Evolutionary conservation across 2,888 invertebrate genomes (phyloP), one percentile per base, ranked within the genome.

Genomic region (Apotomis capreana): DNA sequence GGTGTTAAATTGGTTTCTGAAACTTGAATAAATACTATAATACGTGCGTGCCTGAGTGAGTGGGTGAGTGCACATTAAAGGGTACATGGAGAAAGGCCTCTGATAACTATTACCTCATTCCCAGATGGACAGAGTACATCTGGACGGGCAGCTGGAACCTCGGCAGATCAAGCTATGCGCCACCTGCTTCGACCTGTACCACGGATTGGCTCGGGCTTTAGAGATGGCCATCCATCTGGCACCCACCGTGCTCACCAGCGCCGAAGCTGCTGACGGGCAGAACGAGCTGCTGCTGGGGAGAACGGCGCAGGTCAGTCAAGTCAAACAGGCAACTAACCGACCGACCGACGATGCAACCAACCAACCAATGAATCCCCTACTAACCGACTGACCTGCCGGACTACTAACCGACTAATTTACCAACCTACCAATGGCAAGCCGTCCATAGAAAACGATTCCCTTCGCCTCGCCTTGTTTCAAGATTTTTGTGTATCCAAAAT

Each of bases 101-200:
- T 26, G 2, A 26, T 26, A 26, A 15, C 15, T 5, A 37, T 15
- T 5, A 5, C 13, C 44, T 13, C 1, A n/a, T 3, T 52, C 4
- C 4, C 76, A 92, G 92, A 92, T 93, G 90, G 92, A 92, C 68
- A 83, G 90, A 69, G 85, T 92, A 0, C 78, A 78, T 68, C 74
- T 88, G 4, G 92, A 93, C 70, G 80, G 90, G 0, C 88, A 90
- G 2, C 94, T 97, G 3, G 97, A 97, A 78, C 95, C 96, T 0
- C 94, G 96, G 8, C 97, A 97, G 81, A 91, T 97, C 67, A 97
- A 97, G 85, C 95, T 97, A 9, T 97, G 97, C 81, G 96, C 96
- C 0, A 97, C 97, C 9, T 97, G 97, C 83, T 97, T 97, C 85
- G 97, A 97, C 83, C 90, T 97, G 68, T 95, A 97, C 26, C 95